Base-by-base conservation (phyloP, 2,888 invertebrate species). In the Ferrisia virgata region DNA sequence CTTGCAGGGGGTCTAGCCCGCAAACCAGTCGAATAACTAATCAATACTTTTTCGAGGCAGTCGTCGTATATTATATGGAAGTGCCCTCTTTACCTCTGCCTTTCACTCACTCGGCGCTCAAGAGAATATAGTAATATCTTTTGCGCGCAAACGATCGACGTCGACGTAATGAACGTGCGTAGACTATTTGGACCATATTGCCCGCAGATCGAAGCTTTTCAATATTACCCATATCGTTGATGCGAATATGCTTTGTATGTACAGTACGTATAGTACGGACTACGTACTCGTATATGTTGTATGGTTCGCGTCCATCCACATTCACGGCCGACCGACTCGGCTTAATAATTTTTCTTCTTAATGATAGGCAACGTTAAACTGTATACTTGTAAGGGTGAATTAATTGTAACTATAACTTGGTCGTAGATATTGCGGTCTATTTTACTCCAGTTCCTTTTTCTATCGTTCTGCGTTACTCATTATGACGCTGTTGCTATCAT, bases 21-120 rank as follows among this genome's bases (percentile, higher is more conserved):
- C 72, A 76, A 76, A 72, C 72, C 72, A 72, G 72, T 72, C 72
- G 33, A 72, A 69, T 69, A 69, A 76, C 72, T 76, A 76, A 76
- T 76, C 72, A 76, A 76, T 76, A 76, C 8, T 76, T 76, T 69
- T 69, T n/a, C 15, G 15, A 53, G 53, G 53, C 53, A 53, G 53
- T 53, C 53, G 22, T 53, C 53, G 53, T 53, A 53, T 18, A n/a
- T n/a, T n/a, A n/a, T n/a, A n/a, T n/a, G n/a, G n/a, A n/a, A 18
- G 47, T 53, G 22, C 53, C 53, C 53, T 22, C 22, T 22, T n/a
- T 22, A 9, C 22, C 9, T 53, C 22, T 22, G 0, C 53, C 6
- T 6, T 3, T 53, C 53, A 22, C 53, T 0, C 22, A n/a, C n/a
- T n/a, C 22, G 9, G 2, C 36, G n/a, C n/a, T n/a, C n/a, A n/a